Base-by-base conservation (phyloP, 2,797 vertebrate genomes). In the Tenualosa thibaudeaui region DNA sequence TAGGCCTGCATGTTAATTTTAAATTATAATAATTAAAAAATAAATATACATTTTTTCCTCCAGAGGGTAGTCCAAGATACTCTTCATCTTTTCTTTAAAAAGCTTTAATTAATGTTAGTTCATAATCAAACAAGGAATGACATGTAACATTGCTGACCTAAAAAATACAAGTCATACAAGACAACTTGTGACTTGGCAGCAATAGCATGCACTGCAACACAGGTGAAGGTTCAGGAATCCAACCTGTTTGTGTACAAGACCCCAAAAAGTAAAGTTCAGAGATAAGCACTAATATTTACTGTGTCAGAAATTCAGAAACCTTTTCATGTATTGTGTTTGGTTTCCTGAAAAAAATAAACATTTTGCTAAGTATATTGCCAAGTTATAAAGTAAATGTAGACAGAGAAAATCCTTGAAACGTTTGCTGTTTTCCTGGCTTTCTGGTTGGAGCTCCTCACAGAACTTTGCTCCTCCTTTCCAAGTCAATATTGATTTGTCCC, bases 401-500 rank as follows among this genome's bases (percentile, higher is more conserved):
- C 26, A 68, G 9, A 37, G 3, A 68, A 71, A 75, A 12, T 31
- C 2, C 10, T 37, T 17, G 15, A 75, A 78, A 43, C 17, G 0
- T 12, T 37, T 75, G 31, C 13, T 43, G 15, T 43, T 78, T 19
- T 5, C 19, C 37, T 8, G 40, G 71, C 19, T 3, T 19, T 78
- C 40, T 78, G 71, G 19, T 78, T 78, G 17, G 40, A 43, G 37
- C 71, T 22, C 71, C 37, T 19, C 31, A 5, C 37, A 17, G 17
- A 46, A 46, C 5, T 17, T 78, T 43, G 71, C 71, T 78, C 71
- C 71, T 78, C 71, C 71, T 78, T 22, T 17, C 17, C 71, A 9
- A 46, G 71, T 78, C 40, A 78, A 78, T 78, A 75, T 40, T 75
- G 68, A 43, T 43, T 78, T 78, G 71, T 46, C 46, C 15, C 43